phyloP scores from a whole-genome alignment of 2,888 invertebrate genomes.

The Pachydiplax longipennis region DNA sequence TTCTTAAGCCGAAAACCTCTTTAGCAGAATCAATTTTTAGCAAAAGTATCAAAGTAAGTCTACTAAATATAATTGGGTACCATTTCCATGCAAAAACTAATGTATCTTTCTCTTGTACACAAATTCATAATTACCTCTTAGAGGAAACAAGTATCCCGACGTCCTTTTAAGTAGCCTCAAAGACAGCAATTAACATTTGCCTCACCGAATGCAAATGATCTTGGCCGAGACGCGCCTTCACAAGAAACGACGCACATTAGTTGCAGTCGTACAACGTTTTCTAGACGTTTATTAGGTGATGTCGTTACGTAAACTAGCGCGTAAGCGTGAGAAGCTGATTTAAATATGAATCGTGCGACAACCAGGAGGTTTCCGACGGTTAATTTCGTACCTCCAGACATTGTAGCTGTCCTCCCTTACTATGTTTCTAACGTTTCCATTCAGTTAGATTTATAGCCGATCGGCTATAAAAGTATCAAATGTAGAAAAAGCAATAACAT shows the following conservation, averaged over 20 bases:
- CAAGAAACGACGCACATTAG: neutral
- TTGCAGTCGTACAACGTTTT: neutral
- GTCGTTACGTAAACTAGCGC: neutral
- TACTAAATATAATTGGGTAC: neutral
- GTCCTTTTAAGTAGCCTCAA: neutral
- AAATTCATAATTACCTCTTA: neutral
- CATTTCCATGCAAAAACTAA: neutral
- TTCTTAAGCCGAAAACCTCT: too few relatives aligned
- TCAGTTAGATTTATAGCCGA: too few relatives aligned
- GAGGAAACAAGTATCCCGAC: neutral
- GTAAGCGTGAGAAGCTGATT: neutral
- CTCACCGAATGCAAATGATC: neutral
- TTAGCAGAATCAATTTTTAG: too few relatives aligned
- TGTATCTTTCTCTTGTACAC: neutral
- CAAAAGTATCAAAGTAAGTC: too few relatives aligned
- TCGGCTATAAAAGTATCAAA: too few relatives aligned
- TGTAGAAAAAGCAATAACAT: too few relatives aligned
- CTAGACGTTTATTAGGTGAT: neutral
- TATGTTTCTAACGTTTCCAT: too few relatives aligned
- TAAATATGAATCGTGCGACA: neutral
- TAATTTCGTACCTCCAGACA: too few relatives aligned
- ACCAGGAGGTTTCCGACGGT: too few relatives aligned
- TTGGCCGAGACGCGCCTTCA: neutral
- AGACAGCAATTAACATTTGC: neutral
- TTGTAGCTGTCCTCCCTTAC: too few relatives aligned